Conservation (phyloP, 1,140 invertebrate genomes). For the Tachypleus tridentatus region DNA sequence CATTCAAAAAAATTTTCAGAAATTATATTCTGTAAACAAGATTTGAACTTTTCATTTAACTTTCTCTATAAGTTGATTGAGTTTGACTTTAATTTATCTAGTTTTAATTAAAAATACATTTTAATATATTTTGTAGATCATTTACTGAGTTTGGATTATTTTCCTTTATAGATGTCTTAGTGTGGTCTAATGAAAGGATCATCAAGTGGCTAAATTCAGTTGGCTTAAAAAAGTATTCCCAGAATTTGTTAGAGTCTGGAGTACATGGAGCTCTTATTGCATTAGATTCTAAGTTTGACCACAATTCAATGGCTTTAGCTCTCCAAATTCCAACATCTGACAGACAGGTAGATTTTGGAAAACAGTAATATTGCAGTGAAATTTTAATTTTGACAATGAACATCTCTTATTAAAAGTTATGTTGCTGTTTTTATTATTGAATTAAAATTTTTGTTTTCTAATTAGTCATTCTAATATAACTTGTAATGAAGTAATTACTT, state of each 20-base stretch:
- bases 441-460: constrained; percentile 6
- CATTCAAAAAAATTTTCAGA: too few species aligned
- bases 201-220: constrained; percentile 90
- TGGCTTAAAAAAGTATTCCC: constrained; percentile 93
- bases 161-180: constrained; percentile 65
- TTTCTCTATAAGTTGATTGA: too few species aligned
- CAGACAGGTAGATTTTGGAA: constrained; percentile 35
- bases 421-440: not conserved
- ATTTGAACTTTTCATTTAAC: too few species aligned
- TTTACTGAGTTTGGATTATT: constrained; percentile 10
- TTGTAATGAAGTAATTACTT: not conserved
- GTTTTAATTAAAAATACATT: constrained; percentile 2
- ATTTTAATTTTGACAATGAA: not conserved
- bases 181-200: constrained; percentile 98
- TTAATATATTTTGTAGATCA: constrained; percentile 3
- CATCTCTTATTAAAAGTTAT: not conserved
- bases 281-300: constrained; percentile 93
- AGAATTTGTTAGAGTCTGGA: constrained; percentile 91
- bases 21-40: too few species aligned
- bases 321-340: constrained; percentile 97
- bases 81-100: constrained; percentile 4
- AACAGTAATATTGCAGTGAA: not conserved
- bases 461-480: constrained; percentile 7
- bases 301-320: constrained; percentile 86
- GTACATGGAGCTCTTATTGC: constrained; percentile 96